Base-by-base conservation (phyloP, 2,888 invertebrate species). In the Galerucella nymphaeae region DNA sequence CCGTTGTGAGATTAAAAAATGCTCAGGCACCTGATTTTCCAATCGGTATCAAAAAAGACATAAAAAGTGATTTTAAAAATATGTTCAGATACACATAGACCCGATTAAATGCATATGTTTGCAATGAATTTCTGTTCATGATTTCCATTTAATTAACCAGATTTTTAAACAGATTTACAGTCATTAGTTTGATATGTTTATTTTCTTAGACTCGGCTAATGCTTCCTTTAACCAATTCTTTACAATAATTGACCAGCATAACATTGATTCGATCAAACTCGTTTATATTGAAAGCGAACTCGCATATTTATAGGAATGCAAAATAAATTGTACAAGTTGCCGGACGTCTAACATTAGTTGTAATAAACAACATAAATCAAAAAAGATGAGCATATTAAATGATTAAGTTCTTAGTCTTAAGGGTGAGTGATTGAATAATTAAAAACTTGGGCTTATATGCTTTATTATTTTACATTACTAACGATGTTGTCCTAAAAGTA, bases 211-310 rank as follows among this genome's bases (percentile, higher is more conserved):
- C 50, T 50, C 50, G 8, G n/a, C 50, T 50, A 50, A 50, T 50
- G 50, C 5, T 50, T 50, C 50, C 50, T 50, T 50, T n/a, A 14
- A 50, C 50, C 50, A 50, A 50, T 50, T 50, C 50, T 50, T 50
- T 50, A 50, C 50, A 50, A 50, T 61, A 38, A 61, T 61, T 61
- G 38, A 61, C 16, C 16, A 41, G 41, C 16, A 38, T 18, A 61
- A 61, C 41, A 42, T 20, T 57, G 57, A 57, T 66, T 66, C 16
- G 42, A 66, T 41, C 57, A 55, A 57, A 66, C 66, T 57, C 41
- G 66, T 66, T 66, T 65, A 57, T 66, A 57, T 66, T 57, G 66
- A 66, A 66, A 66, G 57, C 20, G 42, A 66, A 66, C 42, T 41
- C 42, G 57, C 66, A 66, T 57, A 66, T 42, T 57, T 38, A 66